Percentiles rank a stretch among this genome's conserved stretches.
Evolutionary conservation across 92 coral and sea anemone genomes (phyloP).

Genomic region (Palythoa heliodiscus): DNA sequence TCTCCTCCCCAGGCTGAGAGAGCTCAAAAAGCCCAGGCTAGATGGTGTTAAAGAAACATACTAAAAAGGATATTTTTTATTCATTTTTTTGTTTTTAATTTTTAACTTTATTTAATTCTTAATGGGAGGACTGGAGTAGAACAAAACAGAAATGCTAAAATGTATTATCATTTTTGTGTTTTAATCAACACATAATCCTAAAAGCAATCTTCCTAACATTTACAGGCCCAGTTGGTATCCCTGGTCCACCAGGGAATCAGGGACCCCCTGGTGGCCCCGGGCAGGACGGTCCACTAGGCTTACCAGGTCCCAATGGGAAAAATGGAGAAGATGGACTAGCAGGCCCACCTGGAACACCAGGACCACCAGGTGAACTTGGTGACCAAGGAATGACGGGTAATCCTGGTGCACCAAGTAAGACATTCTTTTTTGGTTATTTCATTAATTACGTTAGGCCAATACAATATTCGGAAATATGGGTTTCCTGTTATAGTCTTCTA

Average conservation of each 20-base stretch:
- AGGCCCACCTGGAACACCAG: conserved; percentile 34
- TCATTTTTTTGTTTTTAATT: too few relatives aligned
- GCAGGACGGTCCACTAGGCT: conserved; percentile 36
- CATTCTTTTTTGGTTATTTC: neutral
- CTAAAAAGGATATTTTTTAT: too few relatives aligned
- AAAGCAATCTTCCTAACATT: neutral
- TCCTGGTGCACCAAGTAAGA: conserved; percentile 34
- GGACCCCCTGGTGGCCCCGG: conserved; percentile 45
- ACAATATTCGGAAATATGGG: neutral
- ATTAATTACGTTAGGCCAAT: neutral
- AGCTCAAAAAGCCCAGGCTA: too few relatives aligned
- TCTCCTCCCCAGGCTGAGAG: too few relatives aligned
- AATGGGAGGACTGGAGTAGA: too few relatives aligned
- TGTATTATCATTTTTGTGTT: neutral
- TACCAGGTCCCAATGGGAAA: conserved; percentile 35
- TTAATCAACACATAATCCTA: neutral
- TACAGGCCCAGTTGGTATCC: conserved; percentile 39
- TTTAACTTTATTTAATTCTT: too few relatives aligned
- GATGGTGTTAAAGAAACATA: too few relatives aligned
- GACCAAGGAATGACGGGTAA: conserved; percentile 8
- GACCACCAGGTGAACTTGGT: neutral
- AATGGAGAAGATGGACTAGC: conserved; percentile 41
- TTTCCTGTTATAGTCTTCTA: neutral
- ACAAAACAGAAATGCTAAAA: neutral
- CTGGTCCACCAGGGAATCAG: conserved; percentile 43